Conservation (phyloP, 1,140 invertebrate genomes). For the Dendrolimus punctatus region DNA sequence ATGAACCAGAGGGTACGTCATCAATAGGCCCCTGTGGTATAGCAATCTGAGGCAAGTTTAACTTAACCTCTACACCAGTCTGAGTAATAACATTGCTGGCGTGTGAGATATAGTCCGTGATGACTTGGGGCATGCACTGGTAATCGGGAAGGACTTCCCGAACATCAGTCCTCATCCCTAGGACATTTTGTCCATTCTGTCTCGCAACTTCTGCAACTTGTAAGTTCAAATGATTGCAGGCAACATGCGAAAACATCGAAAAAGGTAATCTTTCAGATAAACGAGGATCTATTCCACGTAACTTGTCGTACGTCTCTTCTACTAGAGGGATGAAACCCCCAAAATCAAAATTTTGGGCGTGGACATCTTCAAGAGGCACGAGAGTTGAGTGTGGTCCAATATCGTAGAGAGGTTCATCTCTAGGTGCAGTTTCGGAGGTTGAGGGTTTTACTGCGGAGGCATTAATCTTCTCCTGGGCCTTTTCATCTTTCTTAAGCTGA, state of each 20-base stretch:
- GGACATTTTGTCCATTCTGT: conserved; percentile 7
- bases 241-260: conserved; percentile 8
- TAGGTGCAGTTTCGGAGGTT: too few species aligned
- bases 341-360: conserved; percentile 11
- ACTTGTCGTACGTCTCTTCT: conserved; percentile 7
- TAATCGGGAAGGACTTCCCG: conserved; percentile 9
- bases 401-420: too few species aligned
- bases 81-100: conserved; percentile 6
- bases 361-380: conserved; percentile 4
- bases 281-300: conserved; percentile 11
- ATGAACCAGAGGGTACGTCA: background rate
- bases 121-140: conserved; percentile 6
- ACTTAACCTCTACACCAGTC: conserved; percentile 5
- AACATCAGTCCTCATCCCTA: conserved; percentile 7
- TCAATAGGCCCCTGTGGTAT: conserved; percentile 6
- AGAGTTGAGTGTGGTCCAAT: conserved; percentile 8
- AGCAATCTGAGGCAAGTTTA: conserved; percentile 6
- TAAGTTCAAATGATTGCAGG: conserved; percentile 7
- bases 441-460: too few species aligned
- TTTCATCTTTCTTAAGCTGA: too few species aligned
- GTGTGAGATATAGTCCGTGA: conserved; percentile 10
- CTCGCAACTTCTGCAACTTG: conserved; percentile 6
- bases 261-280: conserved; percentile 6
- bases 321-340: conserved; percentile 6
- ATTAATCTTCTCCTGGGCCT: too few species aligned